These are phyloP conservation scores for Oxystoma pomonae DNA, from an alignment of 2,888 invertebrate genomes.

Conservation along the genomic window DNA sequence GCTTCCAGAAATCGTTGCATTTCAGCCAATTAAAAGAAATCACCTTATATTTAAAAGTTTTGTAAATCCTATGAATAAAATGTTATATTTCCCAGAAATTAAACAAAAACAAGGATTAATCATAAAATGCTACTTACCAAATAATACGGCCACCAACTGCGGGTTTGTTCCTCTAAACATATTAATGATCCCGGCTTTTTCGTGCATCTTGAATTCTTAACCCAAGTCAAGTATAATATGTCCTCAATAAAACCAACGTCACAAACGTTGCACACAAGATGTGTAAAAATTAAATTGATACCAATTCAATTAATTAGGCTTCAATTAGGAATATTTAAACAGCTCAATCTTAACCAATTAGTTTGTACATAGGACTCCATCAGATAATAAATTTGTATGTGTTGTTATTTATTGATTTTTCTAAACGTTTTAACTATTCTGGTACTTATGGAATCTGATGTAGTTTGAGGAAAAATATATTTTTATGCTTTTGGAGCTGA, in stretches of 20 bases:
- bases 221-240: neutral
- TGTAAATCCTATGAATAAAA: too few species aligned
- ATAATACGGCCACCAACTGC: conserved; percentile 13
- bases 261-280: neutral
- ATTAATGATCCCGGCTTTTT: conserved; percentile 14
- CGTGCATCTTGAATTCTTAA: conserved; percentile 15
- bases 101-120: too few species aligned
- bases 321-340: neutral
- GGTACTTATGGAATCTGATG: neutral
- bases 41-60: too few species aligned
- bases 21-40: too few species aligned
- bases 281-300: neutral
- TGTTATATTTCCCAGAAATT: too few species aligned
- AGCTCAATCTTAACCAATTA: neutral
- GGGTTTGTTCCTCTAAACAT: conserved; percentile 30
- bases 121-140: conserved; percentile 13
- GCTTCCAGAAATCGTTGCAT: too few species aligned
- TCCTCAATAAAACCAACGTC: neutral
- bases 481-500: neutral
- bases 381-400: too few species aligned
- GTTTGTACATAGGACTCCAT: too few species aligned
- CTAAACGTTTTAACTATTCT: neutral
- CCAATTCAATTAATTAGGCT: neutral
- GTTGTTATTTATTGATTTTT: too few species aligned
- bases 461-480: neutral